phyloP scores from a whole-genome alignment of 1,140 invertebrate genomes.

The fruit fly (Drosophila melanogaster) region DNA sequence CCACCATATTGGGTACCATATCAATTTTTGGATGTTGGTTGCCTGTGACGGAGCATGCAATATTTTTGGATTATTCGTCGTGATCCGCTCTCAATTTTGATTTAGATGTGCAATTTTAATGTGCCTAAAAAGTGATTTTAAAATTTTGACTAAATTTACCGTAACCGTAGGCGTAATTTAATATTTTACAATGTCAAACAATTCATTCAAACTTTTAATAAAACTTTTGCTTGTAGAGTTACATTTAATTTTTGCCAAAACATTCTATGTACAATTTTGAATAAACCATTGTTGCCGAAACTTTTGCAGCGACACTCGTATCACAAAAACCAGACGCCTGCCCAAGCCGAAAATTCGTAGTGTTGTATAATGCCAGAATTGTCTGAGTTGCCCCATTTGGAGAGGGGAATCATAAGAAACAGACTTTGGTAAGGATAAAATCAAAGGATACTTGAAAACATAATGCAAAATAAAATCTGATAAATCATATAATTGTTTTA shows the following conservation, averaged over 20 bases:
- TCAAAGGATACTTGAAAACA: not conserved
- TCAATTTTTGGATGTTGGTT: slow-evolving; percentile 59
- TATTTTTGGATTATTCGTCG: slow-evolving; percentile 40
- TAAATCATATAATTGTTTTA: slow-evolving; percentile 55
- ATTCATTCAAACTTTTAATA: slow-evolving; percentile 64
- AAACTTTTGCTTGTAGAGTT: slow-evolving; percentile 71
- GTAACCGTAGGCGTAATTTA: slow-evolving; percentile 33
- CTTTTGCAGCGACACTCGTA: slow-evolving; percentile 55
- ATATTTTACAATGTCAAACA: slow-evolving; percentile 67
- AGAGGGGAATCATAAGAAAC: not conserved
- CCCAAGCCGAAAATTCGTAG: slow-evolving; percentile 53
- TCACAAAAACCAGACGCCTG: slow-evolving; percentile 76
- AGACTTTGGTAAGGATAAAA: slow-evolving; percentile 3
- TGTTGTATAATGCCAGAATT: slow-evolving; percentile 48
- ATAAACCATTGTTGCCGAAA: slow-evolving; percentile 59
- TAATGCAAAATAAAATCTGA: slow-evolving; percentile 11
- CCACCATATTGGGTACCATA: slow-evolving; percentile 59
- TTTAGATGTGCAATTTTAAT: slow-evolving; percentile 42
- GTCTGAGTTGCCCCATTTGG: slow-evolving; percentile 24
- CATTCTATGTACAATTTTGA: slow-evolving; percentile 68
- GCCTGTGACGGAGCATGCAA: slow-evolving; percentile 62
- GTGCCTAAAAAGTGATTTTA: slow-evolving; percentile 76
- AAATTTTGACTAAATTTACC: slow-evolving; percentile 72
- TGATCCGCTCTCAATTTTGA: slow-evolving; percentile 20
- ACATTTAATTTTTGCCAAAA: slow-evolving; percentile 33